These are phyloP conservation scores for Bothrops jararaca DNA, from an alignment of 2,113 vertebrate species.

Conservation along the genomic window DNA sequence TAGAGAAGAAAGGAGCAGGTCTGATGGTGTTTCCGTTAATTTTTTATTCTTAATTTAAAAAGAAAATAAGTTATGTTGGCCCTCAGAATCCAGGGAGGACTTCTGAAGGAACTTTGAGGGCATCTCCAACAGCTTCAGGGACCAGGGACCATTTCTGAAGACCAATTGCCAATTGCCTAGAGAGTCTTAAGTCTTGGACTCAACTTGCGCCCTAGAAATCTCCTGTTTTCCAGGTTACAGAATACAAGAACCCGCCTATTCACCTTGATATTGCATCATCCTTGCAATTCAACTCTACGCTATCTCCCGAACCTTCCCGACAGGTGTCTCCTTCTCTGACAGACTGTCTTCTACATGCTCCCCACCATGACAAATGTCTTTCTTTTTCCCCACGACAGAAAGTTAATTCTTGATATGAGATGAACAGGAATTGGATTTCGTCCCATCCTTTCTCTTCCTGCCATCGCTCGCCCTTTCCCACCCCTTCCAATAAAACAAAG, in stretches of 20 bases:
- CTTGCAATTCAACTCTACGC: background rate
- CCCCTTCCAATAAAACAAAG: slow-evolving; percentile 11
- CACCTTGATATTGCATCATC: background rate
- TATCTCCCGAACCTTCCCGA: background rate
- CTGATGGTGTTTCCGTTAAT: background rate
- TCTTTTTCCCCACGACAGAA: slow-evolving; percentile 5
- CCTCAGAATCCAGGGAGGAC: background rate
- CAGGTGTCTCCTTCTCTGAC: background rate
- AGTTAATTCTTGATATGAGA: background rate
- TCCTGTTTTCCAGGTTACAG: background rate
- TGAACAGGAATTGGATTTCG: slow-evolving; percentile 16
- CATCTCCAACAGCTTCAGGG: background rate
- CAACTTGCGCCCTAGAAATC: background rate
- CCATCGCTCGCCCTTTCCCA: background rate
- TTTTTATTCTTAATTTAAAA: background rate
- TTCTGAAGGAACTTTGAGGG: background rate
- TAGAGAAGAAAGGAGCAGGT: background rate
- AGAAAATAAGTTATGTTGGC: background rate
- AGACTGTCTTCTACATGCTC: background rate
- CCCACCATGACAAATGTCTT: background rate
- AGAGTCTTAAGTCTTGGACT: background rate
- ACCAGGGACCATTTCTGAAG: background rate
- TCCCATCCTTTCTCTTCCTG: background rate
- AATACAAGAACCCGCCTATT: background rate
- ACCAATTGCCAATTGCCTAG: background rate